Evolutionary conservation across 2,888 invertebrate genomes (phyloP).

Genomic region (Norana najaformis): DNA sequence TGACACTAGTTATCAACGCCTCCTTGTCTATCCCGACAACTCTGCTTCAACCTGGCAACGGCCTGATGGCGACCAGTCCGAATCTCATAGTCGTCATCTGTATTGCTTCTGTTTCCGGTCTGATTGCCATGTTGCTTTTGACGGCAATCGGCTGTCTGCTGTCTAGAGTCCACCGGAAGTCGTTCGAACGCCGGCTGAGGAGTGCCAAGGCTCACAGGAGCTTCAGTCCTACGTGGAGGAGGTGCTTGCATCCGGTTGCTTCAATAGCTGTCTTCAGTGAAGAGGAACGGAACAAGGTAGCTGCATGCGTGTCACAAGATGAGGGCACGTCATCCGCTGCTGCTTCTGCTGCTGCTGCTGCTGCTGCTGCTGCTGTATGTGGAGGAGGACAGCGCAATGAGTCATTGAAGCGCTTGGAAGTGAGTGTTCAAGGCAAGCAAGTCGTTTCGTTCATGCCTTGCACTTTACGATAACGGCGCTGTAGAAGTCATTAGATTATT

Average conservation of each 20-base stretch:
- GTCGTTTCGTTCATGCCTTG: too few relatives aligned
- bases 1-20: constrained; percentile 15
- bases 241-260: neutral
- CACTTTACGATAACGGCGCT: too few relatives aligned
- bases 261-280: neutral
- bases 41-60: neutral
- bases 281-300: neutral
- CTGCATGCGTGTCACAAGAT: neutral
- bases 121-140: constrained; percentile 1
- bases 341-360: too few relatives aligned
- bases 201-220: neutral
- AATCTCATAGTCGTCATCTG: constrained; percentile 23
- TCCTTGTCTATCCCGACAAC: neutral
- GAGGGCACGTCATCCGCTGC: too few relatives aligned
- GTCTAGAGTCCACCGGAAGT: neutral
- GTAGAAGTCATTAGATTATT: too few relatives aligned
- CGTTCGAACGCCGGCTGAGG: neutral
- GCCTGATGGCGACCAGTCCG: neutral
- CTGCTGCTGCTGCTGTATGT: too few relatives aligned
- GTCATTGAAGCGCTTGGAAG: neutral
- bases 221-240: neutral
- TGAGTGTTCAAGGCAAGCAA: neutral
- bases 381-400: neutral
- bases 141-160: constrained; percentile 1
- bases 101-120: constrained; percentile 17